Evolutionary conservation across 2,888 invertebrate species (phyloP).

Genomic region (Dromius quadrimaculatus): DNA sequence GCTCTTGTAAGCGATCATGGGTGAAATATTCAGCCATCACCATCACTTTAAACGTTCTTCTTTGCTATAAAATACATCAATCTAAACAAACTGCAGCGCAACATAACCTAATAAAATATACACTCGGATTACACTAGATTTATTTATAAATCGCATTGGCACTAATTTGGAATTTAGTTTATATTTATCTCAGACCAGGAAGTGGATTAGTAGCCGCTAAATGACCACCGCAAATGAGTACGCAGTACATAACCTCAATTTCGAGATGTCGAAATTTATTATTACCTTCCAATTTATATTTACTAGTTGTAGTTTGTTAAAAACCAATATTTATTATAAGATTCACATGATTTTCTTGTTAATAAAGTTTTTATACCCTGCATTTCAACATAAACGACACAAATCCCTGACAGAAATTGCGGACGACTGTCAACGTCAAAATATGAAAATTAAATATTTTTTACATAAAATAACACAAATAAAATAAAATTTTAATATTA

Average conservation of each 20-base stretch:
- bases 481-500: too few species aligned
- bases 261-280: not conserved
- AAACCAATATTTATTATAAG: slow-evolving; percentile 12
- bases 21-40: slow-evolving; percentile 69
- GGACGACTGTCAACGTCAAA: not conserved
- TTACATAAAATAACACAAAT: too few species aligned
- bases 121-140: slow-evolving; percentile 31
- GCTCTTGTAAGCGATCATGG: slow-evolving; percentile 73
- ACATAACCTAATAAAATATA: slow-evolving; percentile 48
- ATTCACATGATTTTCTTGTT: slow-evolving; percentile 9
- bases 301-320: slow-evolving; percentile 6
- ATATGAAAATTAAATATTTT: too few species aligned
- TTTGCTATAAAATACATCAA: slow-evolving; percentile 28
- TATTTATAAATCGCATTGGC: slow-evolving; percentile 51
- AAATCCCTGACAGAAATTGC: slow-evolving; percentile 10
- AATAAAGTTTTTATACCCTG: slow-evolving; percentile 20
- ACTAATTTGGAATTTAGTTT: slow-evolving; percentile 46
- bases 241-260: slow-evolving; percentile 40
- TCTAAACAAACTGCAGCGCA: not conserved
- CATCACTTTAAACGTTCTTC: slow-evolving; percentile 54
- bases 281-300: slow-evolving; percentile 26
- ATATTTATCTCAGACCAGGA: slow-evolving; percentile 51
- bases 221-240: slow-evolving; percentile 41
- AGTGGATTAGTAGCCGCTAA: slow-evolving; percentile 47
- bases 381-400: slow-evolving; percentile 49